A percentile compares a stretch with the other conserved stretches of the same genome.
These are phyloP conservation scores for Drosophila hydei DNA, from an alignment of 1,140 invertebrate genomes.

Conservation along the genomic window DNA sequence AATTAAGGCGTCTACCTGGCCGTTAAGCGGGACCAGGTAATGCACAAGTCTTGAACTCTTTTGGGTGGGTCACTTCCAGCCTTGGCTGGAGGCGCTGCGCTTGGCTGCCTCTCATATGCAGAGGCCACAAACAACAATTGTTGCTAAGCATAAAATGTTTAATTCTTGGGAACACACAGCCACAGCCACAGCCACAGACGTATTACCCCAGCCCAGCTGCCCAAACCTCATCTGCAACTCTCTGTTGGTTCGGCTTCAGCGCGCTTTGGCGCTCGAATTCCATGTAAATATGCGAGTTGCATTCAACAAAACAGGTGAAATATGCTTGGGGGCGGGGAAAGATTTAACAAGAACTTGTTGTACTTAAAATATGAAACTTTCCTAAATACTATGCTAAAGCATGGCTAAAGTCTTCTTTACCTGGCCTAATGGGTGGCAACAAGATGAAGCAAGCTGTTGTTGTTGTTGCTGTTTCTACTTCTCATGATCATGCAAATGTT, in stretches of 20 bases:
- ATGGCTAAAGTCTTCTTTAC: not conserved
- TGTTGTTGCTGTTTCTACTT: too few relatives aligned
- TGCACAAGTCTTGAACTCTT: constrained; percentile 64
- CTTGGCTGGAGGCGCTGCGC: constrained; percentile 39
- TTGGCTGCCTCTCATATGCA: constrained; percentile 50
- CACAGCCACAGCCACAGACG: not conserved
- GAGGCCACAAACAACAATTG: constrained; percentile 19
- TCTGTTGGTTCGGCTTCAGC: constrained; percentile 56
- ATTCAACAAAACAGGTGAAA: constrained; percentile 33
- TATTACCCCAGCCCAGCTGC: constrained; percentile 7
- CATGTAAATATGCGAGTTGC: constrained; percentile 39
- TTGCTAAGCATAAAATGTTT: constrained; percentile 65
- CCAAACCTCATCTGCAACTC: constrained; percentile 5
- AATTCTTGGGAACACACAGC: constrained; percentile 69
- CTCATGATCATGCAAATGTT: too few relatives aligned
- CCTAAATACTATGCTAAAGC: not conserved
- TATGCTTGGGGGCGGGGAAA: constrained; percentile 5
- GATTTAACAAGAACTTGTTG: constrained; percentile 21
- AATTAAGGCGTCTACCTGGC: constrained; percentile 64
- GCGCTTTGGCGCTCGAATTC: constrained; percentile 40
- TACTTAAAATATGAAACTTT: constrained; percentile 14
- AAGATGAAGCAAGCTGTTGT: too few relatives aligned
- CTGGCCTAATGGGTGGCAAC: not conserved
- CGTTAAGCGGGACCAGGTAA: constrained; percentile 54
- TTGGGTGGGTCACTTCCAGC: constrained; percentile 66